Evolutionary conservation across 2,113 vertebrate genomes (phyloP).

Genomic region (Scatophagus argus): DNA sequence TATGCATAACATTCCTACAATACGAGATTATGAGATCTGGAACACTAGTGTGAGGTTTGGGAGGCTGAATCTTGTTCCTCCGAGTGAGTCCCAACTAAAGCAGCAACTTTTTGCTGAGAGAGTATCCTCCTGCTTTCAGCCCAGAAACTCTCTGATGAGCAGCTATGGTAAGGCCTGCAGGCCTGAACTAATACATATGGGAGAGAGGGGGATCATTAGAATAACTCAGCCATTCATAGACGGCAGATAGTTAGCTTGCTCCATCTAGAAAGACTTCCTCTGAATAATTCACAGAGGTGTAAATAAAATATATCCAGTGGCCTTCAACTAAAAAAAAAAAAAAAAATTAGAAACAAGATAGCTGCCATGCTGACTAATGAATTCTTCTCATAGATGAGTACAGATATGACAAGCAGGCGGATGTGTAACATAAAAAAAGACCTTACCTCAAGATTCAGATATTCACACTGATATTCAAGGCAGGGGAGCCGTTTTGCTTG

Average conservation of each 20-base stretch:
- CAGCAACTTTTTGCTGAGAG: conserved; percentile 19
- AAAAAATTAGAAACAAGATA: conserved; percentile 64
- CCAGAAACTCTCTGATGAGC: conserved; percentile 44
- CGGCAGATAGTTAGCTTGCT: conserved; percentile 54
- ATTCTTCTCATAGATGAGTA: conserved; percentile 55
- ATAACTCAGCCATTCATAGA: conserved; percentile 64
- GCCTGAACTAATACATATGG: conserved; percentile 32
- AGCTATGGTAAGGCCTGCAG: conserved; percentile 34
- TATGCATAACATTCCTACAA: conserved; percentile 15
- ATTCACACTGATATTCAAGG: conserved; percentile 61
- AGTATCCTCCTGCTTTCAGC: conserved; percentile 21
- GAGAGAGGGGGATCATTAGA: conserved; percentile 59
- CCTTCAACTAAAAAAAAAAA: conserved; percentile 69
- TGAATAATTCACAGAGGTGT: conserved; percentile 83
- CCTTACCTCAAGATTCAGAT: conserved; percentile 45
- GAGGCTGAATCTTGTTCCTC: conserved; percentile 3
- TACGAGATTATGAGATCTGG: conserved; percentile 3
- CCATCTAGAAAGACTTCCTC: conserved; percentile 66
- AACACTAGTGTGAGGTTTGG: conserved; percentile 9
- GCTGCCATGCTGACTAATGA: conserved; percentile 76
- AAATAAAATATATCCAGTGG: conserved; percentile 84
- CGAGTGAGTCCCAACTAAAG: neutral
- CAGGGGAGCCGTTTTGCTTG: conserved; percentile 2
- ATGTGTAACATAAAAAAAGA: conserved; percentile 43
- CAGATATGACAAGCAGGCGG: conserved; percentile 53